A percentile compares a stretch with the other conserved stretches of the same genome.
phyloP scores from a whole-genome alignment of 2,797 vertebrate genomes.

The Pipistrellus nathusii region DNA sequence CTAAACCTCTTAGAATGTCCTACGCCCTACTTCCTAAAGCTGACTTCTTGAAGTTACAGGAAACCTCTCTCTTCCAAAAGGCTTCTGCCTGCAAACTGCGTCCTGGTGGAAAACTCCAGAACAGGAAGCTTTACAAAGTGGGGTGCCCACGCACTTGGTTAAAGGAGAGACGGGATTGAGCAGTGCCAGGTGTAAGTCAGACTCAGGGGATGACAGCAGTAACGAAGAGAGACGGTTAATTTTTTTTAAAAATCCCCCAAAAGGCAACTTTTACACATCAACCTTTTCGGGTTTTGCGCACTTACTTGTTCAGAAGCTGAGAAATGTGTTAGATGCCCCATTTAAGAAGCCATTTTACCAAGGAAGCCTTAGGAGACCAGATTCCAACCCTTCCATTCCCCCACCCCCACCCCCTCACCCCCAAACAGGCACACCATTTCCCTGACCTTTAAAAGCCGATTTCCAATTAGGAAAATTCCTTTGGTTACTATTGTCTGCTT shows the following conservation, averaged over 20 bases:
- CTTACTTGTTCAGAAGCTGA: conserved; percentile 59
- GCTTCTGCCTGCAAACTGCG: background rate
- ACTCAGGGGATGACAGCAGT: background rate
- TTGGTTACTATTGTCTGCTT: conserved; percentile 41
- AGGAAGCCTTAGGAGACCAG: conserved; percentile 19
- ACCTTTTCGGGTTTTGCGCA: conserved; percentile 13
- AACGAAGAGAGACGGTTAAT: conserved; percentile 12
- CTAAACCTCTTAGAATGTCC: conserved; percentile 64
- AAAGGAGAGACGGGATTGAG: background rate
- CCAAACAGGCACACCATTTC: conserved; percentile 39
- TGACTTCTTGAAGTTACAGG: conserved; percentile 64
- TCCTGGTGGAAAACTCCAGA: conserved; percentile 36
- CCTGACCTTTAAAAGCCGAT: conserved; percentile 58
- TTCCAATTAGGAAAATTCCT: conserved; percentile 65
- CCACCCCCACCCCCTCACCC: background rate
- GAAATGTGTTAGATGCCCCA: conserved; percentile 66
- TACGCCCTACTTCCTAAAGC: conserved; percentile 50
- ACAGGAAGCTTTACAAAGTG: conserved; percentile 28
- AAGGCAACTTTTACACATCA: conserved; percentile 52
- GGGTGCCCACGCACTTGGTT: background rate
- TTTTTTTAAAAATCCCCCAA: background rate
- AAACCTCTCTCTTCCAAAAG: conserved; percentile 41
- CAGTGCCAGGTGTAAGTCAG: conserved; percentile 27
- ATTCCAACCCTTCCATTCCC: background rate
- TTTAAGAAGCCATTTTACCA: conserved; percentile 74